These are phyloP conservation scores for Hylaeus anthracinus DNA, from an alignment of 1,140 invertebrate genomes.

Conservation along the genomic window DNA sequence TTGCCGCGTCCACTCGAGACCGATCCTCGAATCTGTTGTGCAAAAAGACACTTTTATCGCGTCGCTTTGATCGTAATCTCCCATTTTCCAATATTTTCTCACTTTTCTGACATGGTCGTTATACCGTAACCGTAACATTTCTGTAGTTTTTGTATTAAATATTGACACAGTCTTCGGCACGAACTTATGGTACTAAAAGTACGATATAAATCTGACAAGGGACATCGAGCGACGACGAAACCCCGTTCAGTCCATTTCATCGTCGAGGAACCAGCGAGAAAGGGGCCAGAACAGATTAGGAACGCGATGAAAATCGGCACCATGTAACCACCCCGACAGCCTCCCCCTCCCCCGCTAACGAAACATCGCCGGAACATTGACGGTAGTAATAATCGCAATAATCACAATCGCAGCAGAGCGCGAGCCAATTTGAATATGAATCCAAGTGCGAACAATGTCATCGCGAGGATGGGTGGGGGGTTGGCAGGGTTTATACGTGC, in stretches of 20 bases:
- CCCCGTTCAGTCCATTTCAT: neutral
- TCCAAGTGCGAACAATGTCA: constrained; percentile 81
- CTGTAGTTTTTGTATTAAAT: no score
- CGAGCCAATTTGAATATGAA: constrained; percentile 81
- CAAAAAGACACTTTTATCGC: neutral
- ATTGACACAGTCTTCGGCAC: no score
- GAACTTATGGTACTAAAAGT: no score
- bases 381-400: constrained; percentile 79
- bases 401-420: constrained; percentile 76
- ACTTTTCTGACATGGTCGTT: no score
- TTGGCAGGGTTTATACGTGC: constrained; percentile 77
- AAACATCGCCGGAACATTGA: constrained; percentile 73
- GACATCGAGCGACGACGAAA: neutral
- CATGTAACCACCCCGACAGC: constrained; percentile 25
- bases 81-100: no score
- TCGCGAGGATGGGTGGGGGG: constrained; percentile 60
- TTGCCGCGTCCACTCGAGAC: neutral
- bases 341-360: constrained; percentile 25
- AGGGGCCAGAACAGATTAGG: constrained; percentile 8
- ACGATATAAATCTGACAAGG: no score
- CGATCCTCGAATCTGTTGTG: neutral
- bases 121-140: no score
- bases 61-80: no score
- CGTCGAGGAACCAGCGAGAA: neutral
- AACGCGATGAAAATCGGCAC: constrained; percentile 46